Percentiles rank a stretch among this genome's conserved stretches.
These are phyloP conservation scores for Watsonalla binaria DNA, from an alignment of 2,888 invertebrate species.

Conservation along the genomic window DNA sequence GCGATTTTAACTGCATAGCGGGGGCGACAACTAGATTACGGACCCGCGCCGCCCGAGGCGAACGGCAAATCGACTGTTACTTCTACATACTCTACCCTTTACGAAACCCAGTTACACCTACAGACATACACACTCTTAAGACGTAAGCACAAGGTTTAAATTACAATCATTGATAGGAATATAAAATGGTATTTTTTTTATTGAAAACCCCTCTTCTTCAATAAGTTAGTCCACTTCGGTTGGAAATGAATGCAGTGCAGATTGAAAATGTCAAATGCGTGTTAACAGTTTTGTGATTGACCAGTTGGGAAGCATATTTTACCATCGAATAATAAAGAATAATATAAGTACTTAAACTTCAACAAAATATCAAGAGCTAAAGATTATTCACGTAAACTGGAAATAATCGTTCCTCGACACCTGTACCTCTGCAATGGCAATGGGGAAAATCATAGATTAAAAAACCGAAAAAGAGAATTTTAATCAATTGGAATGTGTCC, in stretches of 20 bases:
- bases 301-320: background rate
- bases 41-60: conserved; percentile 48
- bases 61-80: conserved; percentile 52
- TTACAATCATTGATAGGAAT: conserved; percentile 17
- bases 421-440: too few relatives aligned
- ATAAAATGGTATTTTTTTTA: conserved; percentile 21
- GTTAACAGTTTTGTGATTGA: background rate
- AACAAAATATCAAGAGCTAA: too few relatives aligned
- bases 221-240: conserved; percentile 40
- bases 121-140: conserved; percentile 2
- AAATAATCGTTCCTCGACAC: too few relatives aligned
- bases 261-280: conserved; percentile 37
- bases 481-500: too few relatives aligned
- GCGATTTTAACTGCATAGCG: conserved; percentile 73
- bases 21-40: conserved; percentile 72
- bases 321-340: too few relatives aligned
- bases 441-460: too few relatives aligned
- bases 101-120: conserved; percentile 15
- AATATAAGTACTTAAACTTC: too few relatives aligned
- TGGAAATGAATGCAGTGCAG: conserved; percentile 36
- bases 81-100: conserved; percentile 36
- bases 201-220: background rate
- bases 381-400: too few relatives aligned
- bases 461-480: too few relatives aligned
- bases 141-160: conserved; percentile 12